Evolutionary conservation across 2,888 invertebrate genomes (phyloP), one percentile per base, ranked within the genome.

Genomic region (Corythucha ciliata): DNA sequence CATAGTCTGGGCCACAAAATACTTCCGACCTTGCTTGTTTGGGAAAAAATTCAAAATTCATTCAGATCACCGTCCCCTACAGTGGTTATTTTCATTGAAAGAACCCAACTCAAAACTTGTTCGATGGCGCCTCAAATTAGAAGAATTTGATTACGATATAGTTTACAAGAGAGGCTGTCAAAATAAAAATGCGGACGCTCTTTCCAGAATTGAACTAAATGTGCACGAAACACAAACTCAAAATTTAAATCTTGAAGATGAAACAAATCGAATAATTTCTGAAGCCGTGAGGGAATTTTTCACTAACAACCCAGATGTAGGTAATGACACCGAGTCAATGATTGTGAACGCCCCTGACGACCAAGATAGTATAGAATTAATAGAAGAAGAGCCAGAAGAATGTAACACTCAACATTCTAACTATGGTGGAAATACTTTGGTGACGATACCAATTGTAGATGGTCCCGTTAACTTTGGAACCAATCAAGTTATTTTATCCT

Each of bases 41-140:
- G 49, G 49, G 2, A 48, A 14, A 62, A 55, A 0, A 66, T 69
- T 0, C 60, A 64, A 3, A 68, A 66, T 1, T 68, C 69, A 39
- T 67, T 69, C 49, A 16, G 49, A 48, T 48, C 49, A 48, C 16
- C 25, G 32, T 29, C 41, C 49, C n/a, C 39, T 48, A 8, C 26
- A 48, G 21, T 48, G 33, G 18, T 21, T 48, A 12, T n/a, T 24
- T 27, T 41, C 16, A 27, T 26, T 44, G 18, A 48, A 48, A 29
- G 25, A 44, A 22, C 41, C 49, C 6, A 48, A 33, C 52, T 63
- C 64, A 0, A 62, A 66, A 57, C 53, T 67, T 37, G 53, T 63
- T 10, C 26, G 67, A 3, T 68, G 66, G 68, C 48, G 63, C 24
- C 44, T 67, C n/a, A 63, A 60, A 52, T 47, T 66, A 32, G 58